Evolutionary conservation across 2,888 invertebrate species (phyloP), one percentile per base, ranked within the genome.

Genomic region (Caenorhabditis sp.): DNA sequence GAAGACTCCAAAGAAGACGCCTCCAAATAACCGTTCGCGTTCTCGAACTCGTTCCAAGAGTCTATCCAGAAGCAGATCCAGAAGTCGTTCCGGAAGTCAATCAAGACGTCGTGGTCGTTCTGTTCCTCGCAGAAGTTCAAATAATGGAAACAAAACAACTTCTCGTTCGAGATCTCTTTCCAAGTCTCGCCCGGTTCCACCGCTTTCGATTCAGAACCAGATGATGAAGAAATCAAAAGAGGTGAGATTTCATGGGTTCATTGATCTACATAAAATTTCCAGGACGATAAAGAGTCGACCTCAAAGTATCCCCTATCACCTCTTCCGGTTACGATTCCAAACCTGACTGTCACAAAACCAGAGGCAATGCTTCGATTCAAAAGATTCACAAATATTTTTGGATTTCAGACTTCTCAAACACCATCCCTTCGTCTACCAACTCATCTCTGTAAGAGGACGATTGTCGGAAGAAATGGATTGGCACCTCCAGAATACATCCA

Each of bases 401-500:
- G 5, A 26, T 58, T 69, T 41, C 76, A 59, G 72, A 38, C 19
- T 44, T 7, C 8, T 5, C 54, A n/a, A 24, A 59, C 66, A 1
- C 19, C 14, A 16, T 5, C 22, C 1, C 19, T 80, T 24, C 72
- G 73, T 38, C 68, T 73, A 22, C 77, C 77, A n/a, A 77, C 69
- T 41, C 63, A 75, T 35, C 44, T 64, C 14, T 47, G 19, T 10
- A 22, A 41, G 8, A 61, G 35, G 44, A 69, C 54, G 44, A 35
- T 41, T 4, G 44, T 75, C 19, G 74, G 81, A 75, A 16, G 64
- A 8, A 28, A 28, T 14, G 26, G 64, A 12, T n/a, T 10, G 4
- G 31, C 28, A 14, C 24, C 64, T 10, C 81, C 70, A 22, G 68
- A 74, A 14, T 69, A 4, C 54, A 54, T 80, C 35, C 16, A 61